phyloP scores from a whole-genome alignment of 2,113 vertebrate species.

The Corvus cornix region DNA sequence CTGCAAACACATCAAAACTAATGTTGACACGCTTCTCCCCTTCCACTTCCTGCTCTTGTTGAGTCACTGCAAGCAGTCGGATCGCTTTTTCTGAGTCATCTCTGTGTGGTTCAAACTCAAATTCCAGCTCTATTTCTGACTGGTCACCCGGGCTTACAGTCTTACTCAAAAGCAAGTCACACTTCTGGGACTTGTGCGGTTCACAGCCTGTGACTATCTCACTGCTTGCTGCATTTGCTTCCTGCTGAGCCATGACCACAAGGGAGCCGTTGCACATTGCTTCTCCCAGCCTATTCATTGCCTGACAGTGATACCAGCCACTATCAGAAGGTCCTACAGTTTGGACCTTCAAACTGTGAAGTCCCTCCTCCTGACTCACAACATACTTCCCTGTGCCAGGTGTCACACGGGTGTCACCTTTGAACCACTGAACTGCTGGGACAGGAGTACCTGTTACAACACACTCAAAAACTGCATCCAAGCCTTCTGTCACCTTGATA shows the following conservation, averaged over 20 bases:
- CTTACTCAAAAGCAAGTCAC: constrained; percentile 80
- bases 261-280: constrained; percentile 85
- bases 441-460: constrained; percentile 89
- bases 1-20: constrained; percentile 84
- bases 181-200: constrained; percentile 71
- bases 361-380: constrained; percentile 83
- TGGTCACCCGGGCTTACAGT: constrained; percentile 73
- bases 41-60: constrained; percentile 74
- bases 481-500: constrained; percentile 81
- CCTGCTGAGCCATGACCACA: constrained; percentile 72
- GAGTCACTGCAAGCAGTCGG: constrained; percentile 77
- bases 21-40: constrained; percentile 78
- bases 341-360: constrained; percentile 85
- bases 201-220: constrained; percentile 66
- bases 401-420: constrained; percentile 79
- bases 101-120: constrained; percentile 78
- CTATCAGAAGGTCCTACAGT: constrained; percentile 78
- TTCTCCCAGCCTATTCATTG: constrained; percentile 88
- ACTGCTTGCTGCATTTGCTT: constrained; percentile 53
- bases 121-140: constrained; percentile 86
- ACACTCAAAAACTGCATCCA: constrained; percentile 89
- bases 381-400: constrained; percentile 79
- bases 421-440: constrained; percentile 91
- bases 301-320: constrained; percentile 86
- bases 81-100: constrained; percentile 81